phyloP scores from a whole-genome alignment of 2,888 invertebrate genomes.

The Drosophila neoperkinsi region DNA sequence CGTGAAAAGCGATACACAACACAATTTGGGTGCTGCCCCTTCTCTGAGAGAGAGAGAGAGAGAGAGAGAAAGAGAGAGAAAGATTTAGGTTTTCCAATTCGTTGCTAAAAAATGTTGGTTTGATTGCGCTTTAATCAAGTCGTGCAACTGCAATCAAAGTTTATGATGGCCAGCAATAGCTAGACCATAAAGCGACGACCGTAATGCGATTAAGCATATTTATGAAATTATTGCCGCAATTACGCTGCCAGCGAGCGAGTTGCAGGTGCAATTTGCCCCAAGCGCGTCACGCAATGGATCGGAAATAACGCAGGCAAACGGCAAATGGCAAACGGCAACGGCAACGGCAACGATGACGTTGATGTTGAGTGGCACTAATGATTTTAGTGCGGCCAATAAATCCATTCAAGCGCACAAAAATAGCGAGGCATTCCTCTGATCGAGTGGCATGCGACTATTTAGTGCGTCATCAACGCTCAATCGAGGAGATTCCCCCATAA shows the following conservation, averaged over 20 bases:
- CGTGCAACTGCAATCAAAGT: slow-evolving; percentile 49
- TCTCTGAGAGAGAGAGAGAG: slow-evolving; percentile 3
- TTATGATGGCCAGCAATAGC: slow-evolving; percentile 30
- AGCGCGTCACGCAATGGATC: slow-evolving; percentile 53
- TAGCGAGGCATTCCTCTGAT: slow-evolving; percentile 35
- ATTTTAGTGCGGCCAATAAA: slow-evolving; percentile 82
- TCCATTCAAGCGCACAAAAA: slow-evolving; percentile 63
- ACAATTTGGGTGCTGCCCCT: slow-evolving; percentile 42
- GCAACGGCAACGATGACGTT: slow-evolving; percentile 1
- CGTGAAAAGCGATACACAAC: slow-evolving; percentile 39
- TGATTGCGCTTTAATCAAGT: slow-evolving; percentile 67
- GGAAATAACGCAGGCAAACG: slow-evolving; percentile 11
- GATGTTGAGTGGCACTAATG: slow-evolving; percentile 74
- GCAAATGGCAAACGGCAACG: neutral
- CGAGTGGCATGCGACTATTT: slow-evolving; percentile 60
- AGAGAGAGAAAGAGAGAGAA: neutral
- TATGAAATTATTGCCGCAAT: slow-evolving; percentile 77
- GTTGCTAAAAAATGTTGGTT: slow-evolving; percentile 40
- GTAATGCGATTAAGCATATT: slow-evolving; percentile 63
- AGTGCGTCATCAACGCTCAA: slow-evolving; percentile 65
- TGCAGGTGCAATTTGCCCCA: slow-evolving; percentile 31
- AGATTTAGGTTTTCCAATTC: neutral
- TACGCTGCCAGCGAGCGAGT: slow-evolving; percentile 34
- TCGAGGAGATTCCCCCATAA: slow-evolving; percentile 65
- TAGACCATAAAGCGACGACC: slow-evolving; percentile 51